Percentiles rank a stretch among this genome's conserved stretches.
Evolutionary conservation across 2,797 vertebrate species (phyloP).

Genomic region (Aphelocoma californica): DNA sequence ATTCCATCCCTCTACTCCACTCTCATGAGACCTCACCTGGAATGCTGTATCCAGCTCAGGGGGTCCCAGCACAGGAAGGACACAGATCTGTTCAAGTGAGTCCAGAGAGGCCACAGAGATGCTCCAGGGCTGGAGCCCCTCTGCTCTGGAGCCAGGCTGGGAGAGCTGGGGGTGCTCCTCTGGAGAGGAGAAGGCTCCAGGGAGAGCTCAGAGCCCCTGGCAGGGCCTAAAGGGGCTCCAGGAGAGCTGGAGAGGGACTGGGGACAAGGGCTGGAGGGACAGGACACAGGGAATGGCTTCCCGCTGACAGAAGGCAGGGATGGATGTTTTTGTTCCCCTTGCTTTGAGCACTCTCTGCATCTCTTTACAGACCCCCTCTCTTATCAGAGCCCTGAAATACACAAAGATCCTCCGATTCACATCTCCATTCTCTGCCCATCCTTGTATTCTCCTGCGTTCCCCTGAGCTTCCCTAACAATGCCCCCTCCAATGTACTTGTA

Average conservation of each 20-base stretch:
- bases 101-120: neutral
- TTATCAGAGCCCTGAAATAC: neutral
- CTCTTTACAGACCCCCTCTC: neutral
- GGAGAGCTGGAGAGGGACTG: neutral
- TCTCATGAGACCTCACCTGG: neutral
- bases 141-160: neutral
- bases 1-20: accelerated
- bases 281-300: neutral
- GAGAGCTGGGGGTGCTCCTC: neutral
- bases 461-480: neutral
- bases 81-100: neutral
- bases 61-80: neutral
- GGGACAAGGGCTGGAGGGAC: accelerated
- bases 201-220: accelerated
- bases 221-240: neutral
- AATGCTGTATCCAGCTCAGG: accelerated
- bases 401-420: neutral
- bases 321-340: neutral
- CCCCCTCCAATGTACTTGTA: conserved; percentile 3
- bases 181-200: neutral
- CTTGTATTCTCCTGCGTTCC: neutral
- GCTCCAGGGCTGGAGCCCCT: neutral
- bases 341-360: neutral
- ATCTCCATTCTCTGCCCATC: neutral
- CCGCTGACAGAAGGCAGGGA: neutral